Conservation (phyloP, 2,888 invertebrate species). For the Baronia brevicornis region DNA sequence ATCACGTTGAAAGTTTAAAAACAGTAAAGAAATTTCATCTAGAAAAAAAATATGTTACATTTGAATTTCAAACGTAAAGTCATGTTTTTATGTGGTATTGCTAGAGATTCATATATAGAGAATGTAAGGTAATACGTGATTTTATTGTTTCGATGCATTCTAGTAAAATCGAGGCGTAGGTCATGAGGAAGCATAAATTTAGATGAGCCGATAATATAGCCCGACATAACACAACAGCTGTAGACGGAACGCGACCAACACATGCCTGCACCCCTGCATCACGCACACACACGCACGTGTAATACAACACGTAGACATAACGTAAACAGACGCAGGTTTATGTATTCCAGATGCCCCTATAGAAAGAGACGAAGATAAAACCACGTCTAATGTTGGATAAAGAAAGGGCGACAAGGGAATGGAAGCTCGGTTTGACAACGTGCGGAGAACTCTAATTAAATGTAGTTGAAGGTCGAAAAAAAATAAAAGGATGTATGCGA, state of each 20-base stretch:
- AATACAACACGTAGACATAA: slow-evolving; percentile 40
- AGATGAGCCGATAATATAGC: slow-evolving; percentile 56
- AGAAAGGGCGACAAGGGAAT: slow-evolving; percentile 45
- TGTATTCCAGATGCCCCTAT: slow-evolving; percentile 72
- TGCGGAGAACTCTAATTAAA: slow-evolving; percentile 66
- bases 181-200: slow-evolving; percentile 74
- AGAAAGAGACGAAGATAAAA: slow-evolving; percentile 58
- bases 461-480: slow-evolving; percentile 63
- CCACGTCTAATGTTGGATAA: slow-evolving; percentile 42
- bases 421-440: slow-evolving; percentile 55
- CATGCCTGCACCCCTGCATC: slow-evolving; percentile 59
- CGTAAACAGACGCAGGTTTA: slow-evolving; percentile 70
- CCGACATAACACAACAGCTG: slow-evolving; percentile 70
- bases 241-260: slow-evolving; percentile 61
- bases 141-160: slow-evolving; percentile 38
- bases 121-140: too few relatives aligned
- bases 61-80: too few relatives aligned
- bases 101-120: neutral
- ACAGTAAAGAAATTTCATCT: too few relatives aligned
- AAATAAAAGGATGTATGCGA: slow-evolving; percentile 47
- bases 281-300: slow-evolving; percentile 37
- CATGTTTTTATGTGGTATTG: neutral
- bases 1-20: too few relatives aligned
- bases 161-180: slow-evolving; percentile 47
- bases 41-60: too few relatives aligned